Conservation (phyloP, 2,888 invertebrate species). For the Nomada hirtipes region DNA sequence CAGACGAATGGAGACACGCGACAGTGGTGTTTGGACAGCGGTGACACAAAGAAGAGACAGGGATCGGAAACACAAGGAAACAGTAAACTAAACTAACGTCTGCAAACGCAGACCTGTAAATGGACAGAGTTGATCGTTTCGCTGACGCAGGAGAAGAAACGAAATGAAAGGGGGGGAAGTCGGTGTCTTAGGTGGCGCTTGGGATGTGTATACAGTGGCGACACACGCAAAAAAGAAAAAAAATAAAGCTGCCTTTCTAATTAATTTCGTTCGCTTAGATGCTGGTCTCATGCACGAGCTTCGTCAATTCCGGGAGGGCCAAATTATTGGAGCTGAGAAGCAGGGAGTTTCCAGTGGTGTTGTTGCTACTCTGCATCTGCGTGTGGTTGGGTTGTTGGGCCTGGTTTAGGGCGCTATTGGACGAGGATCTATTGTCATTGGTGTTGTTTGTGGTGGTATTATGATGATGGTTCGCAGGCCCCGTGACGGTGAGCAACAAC, state of each 20-base stretch:
- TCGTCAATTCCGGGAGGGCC: constrained; percentile 86
- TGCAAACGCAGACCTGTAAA: too few species aligned
- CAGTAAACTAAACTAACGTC: not conserved
- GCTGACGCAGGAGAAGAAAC: not conserved
- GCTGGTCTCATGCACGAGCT: constrained; percentile 90
- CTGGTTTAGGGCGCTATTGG: constrained; percentile 74
- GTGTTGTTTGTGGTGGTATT: constrained; percentile 66
- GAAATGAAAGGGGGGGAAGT: not conserved
- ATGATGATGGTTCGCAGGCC: constrained; percentile 77
- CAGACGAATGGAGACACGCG: not conserved
- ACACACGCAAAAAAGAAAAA: not conserved
- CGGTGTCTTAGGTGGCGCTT: not conserved
- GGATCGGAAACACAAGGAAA: not conserved
- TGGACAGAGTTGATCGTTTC: too few species aligned
- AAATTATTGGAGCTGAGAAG: constrained; percentile 83
- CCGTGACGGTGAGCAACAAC: constrained; percentile 81
- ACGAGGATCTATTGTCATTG: constrained; percentile 73
- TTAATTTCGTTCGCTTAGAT: constrained; percentile 84
- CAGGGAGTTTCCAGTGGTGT: constrained; percentile 76
- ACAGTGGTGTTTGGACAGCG: not conserved
- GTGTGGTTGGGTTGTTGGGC: constrained; percentile 75
- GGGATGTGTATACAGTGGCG: too few species aligned
- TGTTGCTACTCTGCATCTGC: constrained; percentile 72
- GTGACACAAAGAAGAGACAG: not conserved
- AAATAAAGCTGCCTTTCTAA: constrained; percentile 43